Evolutionary conservation across 37 sponge, comb jelly and placozoan genomes (phyloP).

Genomic region (Hexactinellida sp.): DNA sequence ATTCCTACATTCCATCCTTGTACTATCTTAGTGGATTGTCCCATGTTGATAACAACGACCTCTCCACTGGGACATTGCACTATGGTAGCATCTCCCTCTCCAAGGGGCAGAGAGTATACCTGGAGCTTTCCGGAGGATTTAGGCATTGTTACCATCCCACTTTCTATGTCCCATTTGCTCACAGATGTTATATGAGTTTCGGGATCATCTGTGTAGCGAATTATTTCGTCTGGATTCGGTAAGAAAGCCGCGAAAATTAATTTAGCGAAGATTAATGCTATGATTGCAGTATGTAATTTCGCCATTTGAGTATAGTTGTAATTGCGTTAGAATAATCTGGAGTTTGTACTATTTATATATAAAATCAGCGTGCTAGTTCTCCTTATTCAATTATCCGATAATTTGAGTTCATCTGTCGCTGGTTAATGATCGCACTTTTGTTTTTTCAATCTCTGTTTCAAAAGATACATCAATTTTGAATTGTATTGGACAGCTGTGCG

Average conservation of each 20-base stretch:
- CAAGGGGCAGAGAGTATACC: not conserved
- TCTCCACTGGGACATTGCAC: conserved; percentile 12
- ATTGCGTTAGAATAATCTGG: not conserved
- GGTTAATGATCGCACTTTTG: not conserved
- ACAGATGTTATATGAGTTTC: not conserved
- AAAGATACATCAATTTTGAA: not conserved
- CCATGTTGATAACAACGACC: not conserved
- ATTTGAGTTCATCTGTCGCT: not conserved
- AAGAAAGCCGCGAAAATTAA: not conserved
- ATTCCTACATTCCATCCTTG: conserved; percentile 6
- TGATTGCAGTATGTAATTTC: not conserved
- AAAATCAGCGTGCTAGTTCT: not conserved
- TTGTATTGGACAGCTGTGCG: not conserved
- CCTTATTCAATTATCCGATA: not conserved
- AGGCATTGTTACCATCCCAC: conserved; percentile 16
- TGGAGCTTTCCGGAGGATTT: not conserved
- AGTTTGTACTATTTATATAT: not conserved
- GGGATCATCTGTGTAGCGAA: not conserved
- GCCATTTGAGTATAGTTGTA: too few relatives aligned
- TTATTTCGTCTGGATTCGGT: not conserved
- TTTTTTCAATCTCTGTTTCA: conserved; percentile 1
- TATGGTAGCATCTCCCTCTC: not conserved
- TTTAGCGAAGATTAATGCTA: not conserved
- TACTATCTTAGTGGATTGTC: not conserved
- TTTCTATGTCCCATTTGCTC: conserved; percentile 7